Evolutionary conservation across 2,888 invertebrate genomes (phyloP), one percentile per base, ranked within the genome.

Genomic region (Latheticus oryzae): DNA sequence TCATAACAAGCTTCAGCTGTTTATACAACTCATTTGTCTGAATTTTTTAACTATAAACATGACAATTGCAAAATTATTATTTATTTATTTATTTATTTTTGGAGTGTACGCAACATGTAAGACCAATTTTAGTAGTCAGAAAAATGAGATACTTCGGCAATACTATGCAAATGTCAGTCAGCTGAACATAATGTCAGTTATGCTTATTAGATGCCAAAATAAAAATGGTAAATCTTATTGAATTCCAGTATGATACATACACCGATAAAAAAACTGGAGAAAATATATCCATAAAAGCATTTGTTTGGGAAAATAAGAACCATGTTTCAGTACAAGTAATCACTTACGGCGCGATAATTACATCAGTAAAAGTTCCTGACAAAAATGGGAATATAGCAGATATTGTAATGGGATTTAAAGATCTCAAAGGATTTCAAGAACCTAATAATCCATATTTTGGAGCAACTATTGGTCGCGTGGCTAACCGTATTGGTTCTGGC

Each of bases 331-430:
- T 89, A 0, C 84, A 85, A 79, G 80, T 92, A 1, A 85, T 93
- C 48, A 87, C 87, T n/a, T 90, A 89, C 67, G 95, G 95, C 17
- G 95, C 92, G 0, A 90, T 90, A 1, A 86, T 96, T 48, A 90
- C 88, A 0, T 83, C 87, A 9, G 83, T 95, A 5, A 83, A 85
- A 73, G 84, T 88, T 1, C 92, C 92, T 0, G 90, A 93, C 73
- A 85, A 82, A 62, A 79, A 84, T 71, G 91, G 91, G 24, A 78
- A 82, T 5, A 70, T 88, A 2, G 87, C 84, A 9, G 94, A 95
- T 72, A 82, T 95, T 3, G 83, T 89, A 0, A 84, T 91, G 43
- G 95, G 95, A n/a, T 94, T 88, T 70, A 92, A 93, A 75, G 82
- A 86, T 47, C 80, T 93, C 64, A 19, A 45, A 30, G 89, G 86